Conservation (phyloP, 2,888 invertebrate genomes). For the Agrilus mali region DNA sequence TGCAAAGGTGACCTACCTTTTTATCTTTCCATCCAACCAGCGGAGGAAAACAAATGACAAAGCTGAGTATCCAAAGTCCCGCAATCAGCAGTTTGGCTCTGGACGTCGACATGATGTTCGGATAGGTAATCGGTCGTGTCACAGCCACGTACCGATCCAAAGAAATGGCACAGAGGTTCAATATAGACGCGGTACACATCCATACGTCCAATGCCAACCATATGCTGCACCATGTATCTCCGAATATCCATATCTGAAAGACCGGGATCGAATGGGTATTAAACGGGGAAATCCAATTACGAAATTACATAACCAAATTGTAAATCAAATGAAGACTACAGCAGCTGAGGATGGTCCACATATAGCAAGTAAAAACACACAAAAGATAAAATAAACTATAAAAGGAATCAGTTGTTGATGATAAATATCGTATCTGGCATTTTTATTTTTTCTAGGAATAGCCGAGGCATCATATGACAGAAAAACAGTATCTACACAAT, state of each 20-base stretch:
- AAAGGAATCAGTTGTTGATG: no score
- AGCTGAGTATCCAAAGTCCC: constrained; percentile 90
- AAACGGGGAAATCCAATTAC: no score
- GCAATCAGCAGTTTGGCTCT: constrained; percentile 78
- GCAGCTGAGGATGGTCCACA: no score
- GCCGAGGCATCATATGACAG: no score
- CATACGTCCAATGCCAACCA: constrained; percentile 97
- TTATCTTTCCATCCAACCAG: constrained; percentile 85
- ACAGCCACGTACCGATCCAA: constrained; percentile 94
- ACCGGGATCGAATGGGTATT: neutral
- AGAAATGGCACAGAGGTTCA: constrained; percentile 92
- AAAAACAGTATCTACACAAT: no score
- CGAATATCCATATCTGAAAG: constrained; percentile 88
- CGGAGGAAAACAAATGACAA: constrained; percentile 94
- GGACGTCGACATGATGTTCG: constrained; percentile 76
- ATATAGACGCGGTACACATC: constrained; percentile 96
- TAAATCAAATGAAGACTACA: no score
- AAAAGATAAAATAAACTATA: no score
- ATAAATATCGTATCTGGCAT: no score
- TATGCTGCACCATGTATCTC: constrained; percentile 88
- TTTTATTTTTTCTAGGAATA: no score
- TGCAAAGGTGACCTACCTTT: constrained; percentile 37
- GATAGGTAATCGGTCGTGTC: constrained; percentile 91
- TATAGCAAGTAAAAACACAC: no score
- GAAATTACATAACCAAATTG: no score